A percentile compares a stretch with the other conserved stretches of the same genome.
phyloP scores from a whole-genome alignment of 1,140 invertebrate species.

The Musca vetustissima region DNA sequence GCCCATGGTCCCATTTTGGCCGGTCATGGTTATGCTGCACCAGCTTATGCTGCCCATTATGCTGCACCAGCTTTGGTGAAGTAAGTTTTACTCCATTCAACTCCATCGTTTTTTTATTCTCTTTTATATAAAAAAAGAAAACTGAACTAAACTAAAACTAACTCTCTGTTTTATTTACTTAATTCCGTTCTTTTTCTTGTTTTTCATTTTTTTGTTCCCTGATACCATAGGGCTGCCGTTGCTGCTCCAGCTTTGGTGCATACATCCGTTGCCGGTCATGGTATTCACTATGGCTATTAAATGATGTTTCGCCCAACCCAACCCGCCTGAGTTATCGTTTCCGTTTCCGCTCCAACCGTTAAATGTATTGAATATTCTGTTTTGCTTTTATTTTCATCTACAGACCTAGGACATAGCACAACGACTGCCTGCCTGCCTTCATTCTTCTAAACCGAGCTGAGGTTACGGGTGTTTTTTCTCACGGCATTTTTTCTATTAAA shows the following conservation, averaged over 20 bases:
- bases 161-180: constrained; percentile 9
- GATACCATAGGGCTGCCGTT: constrained; percentile 40
- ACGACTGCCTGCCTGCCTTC: too few species aligned
- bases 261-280: constrained; percentile 56
- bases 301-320: background rate
- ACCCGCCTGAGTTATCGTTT: too few species aligned
- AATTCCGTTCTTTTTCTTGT: too few species aligned
- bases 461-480: too few species aligned
- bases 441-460: too few species aligned
- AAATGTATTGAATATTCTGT: too few species aligned
- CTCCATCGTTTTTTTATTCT: background rate
- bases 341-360: too few species aligned
- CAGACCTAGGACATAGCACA: too few species aligned
- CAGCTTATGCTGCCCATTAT: constrained; percentile 45
- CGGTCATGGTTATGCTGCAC: constrained; percentile 33
- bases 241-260: constrained; percentile 53
- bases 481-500: too few species aligned
- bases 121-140: too few species aligned
- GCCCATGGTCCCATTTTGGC: constrained; percentile 40
- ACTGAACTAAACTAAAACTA: background rate
- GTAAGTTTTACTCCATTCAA: constrained; percentile 36
- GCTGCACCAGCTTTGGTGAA: constrained; percentile 43
- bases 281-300: constrained; percentile 58
- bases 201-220: background rate
- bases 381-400: too few species aligned